These are phyloP conservation scores for Andrena chrysosceles DNA, from an alignment of 2,888 invertebrate genomes.

Conservation along the genomic window DNA sequence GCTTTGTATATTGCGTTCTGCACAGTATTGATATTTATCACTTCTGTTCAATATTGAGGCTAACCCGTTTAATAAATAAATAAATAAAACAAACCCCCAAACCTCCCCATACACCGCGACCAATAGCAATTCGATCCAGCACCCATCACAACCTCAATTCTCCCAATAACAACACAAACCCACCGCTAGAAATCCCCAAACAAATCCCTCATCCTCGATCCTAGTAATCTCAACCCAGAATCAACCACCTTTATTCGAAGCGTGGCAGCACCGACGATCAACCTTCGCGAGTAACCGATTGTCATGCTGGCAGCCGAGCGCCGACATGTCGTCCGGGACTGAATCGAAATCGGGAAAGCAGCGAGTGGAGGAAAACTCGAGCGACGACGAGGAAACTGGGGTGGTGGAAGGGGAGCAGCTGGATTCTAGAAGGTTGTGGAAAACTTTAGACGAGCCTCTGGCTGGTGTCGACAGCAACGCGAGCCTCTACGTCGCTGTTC, in stretches of 20 bases:
- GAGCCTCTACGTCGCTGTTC: constrained; percentile 45
- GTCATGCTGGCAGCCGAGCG: not conserved
- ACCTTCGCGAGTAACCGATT: not conserved
- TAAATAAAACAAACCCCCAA: too few relatives aligned
- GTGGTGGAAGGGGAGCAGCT: not conserved
- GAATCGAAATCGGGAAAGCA: not conserved
- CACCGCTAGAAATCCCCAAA: too few relatives aligned
- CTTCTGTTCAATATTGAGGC: too few relatives aligned
- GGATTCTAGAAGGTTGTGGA: constrained; percentile 26
- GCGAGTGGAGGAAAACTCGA: not conserved
- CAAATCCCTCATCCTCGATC: too few relatives aligned
- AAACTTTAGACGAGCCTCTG: constrained; percentile 31
- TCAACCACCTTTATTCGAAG: not conserved
- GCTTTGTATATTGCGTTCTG: too few relatives aligned
- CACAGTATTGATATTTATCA: too few relatives aligned
- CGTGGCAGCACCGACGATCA: not conserved
- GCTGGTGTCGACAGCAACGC: constrained; percentile 11
- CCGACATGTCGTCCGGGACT: not conserved
- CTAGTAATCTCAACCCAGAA: too few relatives aligned
- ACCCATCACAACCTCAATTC: too few relatives aligned
- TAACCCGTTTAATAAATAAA: too few relatives aligned
- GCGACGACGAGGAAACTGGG: not conserved
- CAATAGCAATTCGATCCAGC: too few relatives aligned
- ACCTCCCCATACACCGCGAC: too few relatives aligned
- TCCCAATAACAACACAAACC: too few relatives aligned